Evolutionary conservation across 2,888 invertebrate species (phyloP), one percentile per base, ranked within the genome.

Genomic region (Noctua janthe): DNA sequence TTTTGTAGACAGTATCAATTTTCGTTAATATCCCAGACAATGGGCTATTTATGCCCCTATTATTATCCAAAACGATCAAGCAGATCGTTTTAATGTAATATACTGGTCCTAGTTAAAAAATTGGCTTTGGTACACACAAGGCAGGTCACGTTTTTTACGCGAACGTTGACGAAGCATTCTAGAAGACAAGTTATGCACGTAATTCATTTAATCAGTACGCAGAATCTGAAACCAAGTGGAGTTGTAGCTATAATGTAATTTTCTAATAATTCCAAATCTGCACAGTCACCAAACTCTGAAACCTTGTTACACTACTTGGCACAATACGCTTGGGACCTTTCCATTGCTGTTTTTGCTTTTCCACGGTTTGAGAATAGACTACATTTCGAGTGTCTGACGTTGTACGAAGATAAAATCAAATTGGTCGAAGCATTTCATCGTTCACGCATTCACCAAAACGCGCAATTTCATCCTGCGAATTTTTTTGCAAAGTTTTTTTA

Each of bases 1-100:
- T 90, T 88, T 87, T 87, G 83, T 90, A 83, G 86, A 83, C 80
- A 90, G 80, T 85, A 93, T 92, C 87, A 91, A 92, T 94, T 93
- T 94, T 93, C 82, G 89, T 90, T 88, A 92, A 92, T 92, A 88
- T 81, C 43, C 23, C 75, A 91, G 88, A 95, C 93, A 95, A 94
- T 94, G 81, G 91, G 80, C 92, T 88, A 93, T 94, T 92, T 93
- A 91, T 87, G 85, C 83, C 88, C 84, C 88, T 88, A 78, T 81
- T 79, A 89, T 87, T 86, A 91, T 85, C 84, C 88, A 81, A 86
- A 87, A 87, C 87, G 80, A 92, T 92, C 85, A 87, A 79, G 90
- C 86, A 90, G 92, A 91, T 91, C 87, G 85, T 87, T 91, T 74
- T 78, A 89, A 92, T 88, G 88, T 91, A 88, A 90, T 15, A 92